Evolutionary conservation across 92 coral and sea anemone species (phyloP), one percentile per base, ranked within the genome.

Genomic region (Paragorgia papillata): DNA sequence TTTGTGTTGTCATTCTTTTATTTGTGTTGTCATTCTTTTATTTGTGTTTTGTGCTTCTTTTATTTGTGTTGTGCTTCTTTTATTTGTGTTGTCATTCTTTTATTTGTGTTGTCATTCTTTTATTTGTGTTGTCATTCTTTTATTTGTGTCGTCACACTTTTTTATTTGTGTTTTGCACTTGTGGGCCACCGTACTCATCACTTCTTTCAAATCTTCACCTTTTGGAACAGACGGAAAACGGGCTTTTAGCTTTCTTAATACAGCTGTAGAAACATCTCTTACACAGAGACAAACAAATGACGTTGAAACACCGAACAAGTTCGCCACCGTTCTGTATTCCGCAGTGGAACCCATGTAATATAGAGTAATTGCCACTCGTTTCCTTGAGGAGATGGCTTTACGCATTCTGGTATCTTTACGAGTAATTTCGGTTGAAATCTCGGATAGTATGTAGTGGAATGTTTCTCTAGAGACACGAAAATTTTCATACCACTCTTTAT

Each of bases 331-430:
- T 62, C 74, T 46, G 62, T 84, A 84, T 56, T 80, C 80, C 25
- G 87, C 84, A 31, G 85, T 85, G 40, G 82, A 85, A 46, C 74
- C 80, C 71, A 85, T 53, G 74, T 76, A 85, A 53, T 88, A 88
- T 51, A 85, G 79, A 56, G 85, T 67, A 50, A 85, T 62, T 25
- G 89, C 82, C 26, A 79, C 41, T 64, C 85, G 33, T 43, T 73
- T 66, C 53, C 54, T 68, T 6, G 83, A 51, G 46, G 84, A 20
- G 56, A 89, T 44, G 48, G 92, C 83, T 35, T 68, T 76, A 53
- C 81, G 88, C 56, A 84, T 17, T 75, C 22, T 31, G 35, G 84
- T 84, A 51, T 84, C 88, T 65, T 88, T 62, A 19, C 58, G 81
- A 57, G n/a, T 21, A 48, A 84, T 82, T 53, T 82, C 83, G 55